phyloP scores from a whole-genome alignment of 2,888 invertebrate genomes.

The Diplolepis rosae region DNA sequence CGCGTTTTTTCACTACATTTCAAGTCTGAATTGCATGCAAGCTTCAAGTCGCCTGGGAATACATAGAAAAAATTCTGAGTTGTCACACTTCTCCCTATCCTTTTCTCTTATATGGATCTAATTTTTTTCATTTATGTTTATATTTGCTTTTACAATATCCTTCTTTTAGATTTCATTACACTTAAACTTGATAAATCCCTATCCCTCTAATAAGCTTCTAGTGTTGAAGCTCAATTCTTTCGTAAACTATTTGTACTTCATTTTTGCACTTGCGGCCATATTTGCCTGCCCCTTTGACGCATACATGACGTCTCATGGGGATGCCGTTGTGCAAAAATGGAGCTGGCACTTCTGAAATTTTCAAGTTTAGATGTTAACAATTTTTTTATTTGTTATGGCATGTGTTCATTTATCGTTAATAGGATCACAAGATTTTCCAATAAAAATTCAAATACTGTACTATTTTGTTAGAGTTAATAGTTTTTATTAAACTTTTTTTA shows the following conservation, averaged over 20 bases:
- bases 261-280: slow-evolving; percentile 22
- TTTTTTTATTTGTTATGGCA: neutral
- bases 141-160: neutral
- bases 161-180: neutral
- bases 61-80: neutral
- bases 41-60: neutral
- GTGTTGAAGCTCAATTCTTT: neutral
- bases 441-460: too few relatives aligned
- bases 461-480: too few relatives aligned
- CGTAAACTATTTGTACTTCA: neutral
- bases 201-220: slow-evolving; percentile 5
- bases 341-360: neutral
- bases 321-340: neutral
- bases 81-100: neutral
- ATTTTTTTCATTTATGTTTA: slow-evolving; percentile 20
- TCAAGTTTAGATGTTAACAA: neutral
- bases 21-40: neutral
- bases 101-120: neutral
- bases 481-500: too few relatives aligned
- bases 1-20: neutral
- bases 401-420: neutral
- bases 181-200: slow-evolving; percentile 8
- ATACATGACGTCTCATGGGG: slow-evolving; percentile 22
- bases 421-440: too few relatives aligned
- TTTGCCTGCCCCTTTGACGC: neutral